Evolutionary conservation across 2,797 vertebrate species (phyloP), one percentile per base, ranked within the genome.

Genomic region (Takifugu rubripes): DNA sequence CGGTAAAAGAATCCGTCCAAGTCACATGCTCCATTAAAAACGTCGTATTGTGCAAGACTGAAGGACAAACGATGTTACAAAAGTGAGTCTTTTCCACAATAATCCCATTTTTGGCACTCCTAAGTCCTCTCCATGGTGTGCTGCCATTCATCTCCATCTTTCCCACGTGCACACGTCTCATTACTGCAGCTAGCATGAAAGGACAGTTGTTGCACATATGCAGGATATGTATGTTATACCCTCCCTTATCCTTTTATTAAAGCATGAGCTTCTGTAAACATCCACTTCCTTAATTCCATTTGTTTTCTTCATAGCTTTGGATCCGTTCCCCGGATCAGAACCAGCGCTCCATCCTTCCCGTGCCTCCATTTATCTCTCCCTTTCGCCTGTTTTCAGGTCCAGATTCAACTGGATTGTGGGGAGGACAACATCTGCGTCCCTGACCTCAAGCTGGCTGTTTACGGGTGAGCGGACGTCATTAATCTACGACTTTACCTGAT

Each of bases 361-460:
- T 52, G 45, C 49, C 60, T 49, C 16, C 36, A 33, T 69, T 69
- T 52, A 72, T 70, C 54, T 52, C 31, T 14, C 0, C 15, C 26
- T 51, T 12, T 75, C 49, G 78, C 44, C 75, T 69, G 49, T 49
- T 74, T 66, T 52, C 81, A 96, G 95, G 94, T 93, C 63, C 94
- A 95, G 79, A 96, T 96, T 80, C 89, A 94, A 77, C 90, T 96
- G 29, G 95, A 96, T 74, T 97, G 95, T 12, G 95, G 94, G 12
- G 94, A 97, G 54, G 95, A 97, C 88, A 97, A 97, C 82, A 91
- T 97, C 85, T 97, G 95, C 51, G 94, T 97, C 45, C 95, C 95
- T 49, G 94, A 96, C 81, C 90, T 97, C n/a, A 92, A 95, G 64
- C 91, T 97, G 73, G 88, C 90, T 55, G 94, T 95, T 50, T 80